Base-by-base conservation (phyloP, 2,888 invertebrate genomes). In the Oscheius onirici region DNA sequence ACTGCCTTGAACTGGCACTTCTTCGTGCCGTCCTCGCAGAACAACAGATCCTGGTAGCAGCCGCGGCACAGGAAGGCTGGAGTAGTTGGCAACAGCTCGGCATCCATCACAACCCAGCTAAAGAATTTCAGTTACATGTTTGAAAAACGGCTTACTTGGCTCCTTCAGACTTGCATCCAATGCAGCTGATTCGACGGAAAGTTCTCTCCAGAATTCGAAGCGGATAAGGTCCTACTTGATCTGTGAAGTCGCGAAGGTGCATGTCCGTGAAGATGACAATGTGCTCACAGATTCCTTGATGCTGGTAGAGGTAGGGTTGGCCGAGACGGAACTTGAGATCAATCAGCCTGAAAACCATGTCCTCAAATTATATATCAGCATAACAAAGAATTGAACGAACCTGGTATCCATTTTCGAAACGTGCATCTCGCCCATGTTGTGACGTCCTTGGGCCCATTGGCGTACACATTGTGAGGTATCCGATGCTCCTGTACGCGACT, bases 261-360 rank as follows among this genome's bases (percentile, higher is more conserved):
- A 93, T 90, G 87, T 94, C 93, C 0, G 92, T 92, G 88, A 96
- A 92, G 0, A 92, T 90, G 84, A 96, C 91, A 1, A 95, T 88
- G 89, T 97, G 97, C 89, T 97, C 95, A 89, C 96, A 97, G 85
- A 92, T 91, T 10, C 94, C 95, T 88, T 94, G 94, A 89, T 97
- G 97, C 74, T 93, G 91, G 89, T 93, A 97, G 0, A 97, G 91
- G 91, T 92, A 92, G 0, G 93, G 92, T 85, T 91, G 91, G 0
- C 93, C 93, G 6, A 92, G 86, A 51, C 90, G 89, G 6, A 91
- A 87, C 8, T 86, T 88, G 20, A 92, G 87, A 77, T 91, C 91
- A 17, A 88, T 80, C 49, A 92, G 57, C 55, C 74, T 76, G 40
- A 34, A 52, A 51, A 57, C n/a, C n/a, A n/a, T n/a, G n/a, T 3